Evolutionary conservation across 2,888 invertebrate species (phyloP), one percentile per base, ranked within the genome.

Genomic region (Lasioglossum vierecki): DNA sequence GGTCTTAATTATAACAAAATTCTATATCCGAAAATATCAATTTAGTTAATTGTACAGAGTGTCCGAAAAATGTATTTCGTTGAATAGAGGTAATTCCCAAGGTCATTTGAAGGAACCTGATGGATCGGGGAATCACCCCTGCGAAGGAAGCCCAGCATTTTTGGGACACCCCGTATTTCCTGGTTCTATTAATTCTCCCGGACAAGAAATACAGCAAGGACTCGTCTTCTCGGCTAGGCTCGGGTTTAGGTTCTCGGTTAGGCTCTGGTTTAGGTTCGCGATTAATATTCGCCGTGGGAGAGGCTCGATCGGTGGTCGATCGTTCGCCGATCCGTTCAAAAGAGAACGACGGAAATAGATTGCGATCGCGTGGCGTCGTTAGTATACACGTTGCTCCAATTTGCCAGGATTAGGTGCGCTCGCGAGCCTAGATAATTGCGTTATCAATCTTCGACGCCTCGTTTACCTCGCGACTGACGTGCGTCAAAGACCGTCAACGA

Each of bases 401-500:
- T 79, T 82, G 71, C 84, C 79, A 75, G 76, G 79, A 63, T 74
- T 73, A 74, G 63, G 66, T 79, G 46, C 63, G 78, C 74, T 49
- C 41, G 74, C 80, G 44, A 39, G 9, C 76, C 73, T 71, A 71
- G 77, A 75, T 88, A 88, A 84, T 84, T 84, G 76, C 77, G 66
- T 84, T 86, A 86, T 88, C 82, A 88, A 79, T 88, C 70, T 80
- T 63, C 72, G 76, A 75, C 66, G 76, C 57, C 72, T 44, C 68
- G 72, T 78, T 78, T 76, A 53, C 35, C 22, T 57, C 44, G 79
- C 30, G 73, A 66, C 41, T 66, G 66, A 66, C 53, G 73, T 22
- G 13, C 44, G 39, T 73, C 73, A 76, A 66, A 46, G 46, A 49
- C 53, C 39, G 30, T 15, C 60, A n/a, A 63, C 66, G 57, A 8